Evolutionary conservation across 2,797 vertebrate genomes (phyloP).

Genomic region (Mormyrops boulengeri): DNA sequence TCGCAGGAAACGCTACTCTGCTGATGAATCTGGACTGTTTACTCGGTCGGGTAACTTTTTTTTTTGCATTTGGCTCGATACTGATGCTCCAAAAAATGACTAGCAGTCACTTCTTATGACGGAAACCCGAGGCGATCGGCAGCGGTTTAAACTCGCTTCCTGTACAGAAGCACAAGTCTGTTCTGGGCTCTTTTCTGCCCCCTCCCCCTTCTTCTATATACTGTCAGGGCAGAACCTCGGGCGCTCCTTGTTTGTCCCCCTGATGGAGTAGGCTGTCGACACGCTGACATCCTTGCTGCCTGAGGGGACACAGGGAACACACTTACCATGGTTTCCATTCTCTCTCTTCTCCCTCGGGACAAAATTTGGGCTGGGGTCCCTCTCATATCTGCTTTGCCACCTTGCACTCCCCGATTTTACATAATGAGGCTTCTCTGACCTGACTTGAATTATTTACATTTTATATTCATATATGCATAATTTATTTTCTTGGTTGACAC

Average conservation of each 20-base stretch:
- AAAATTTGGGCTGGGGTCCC: not conserved
- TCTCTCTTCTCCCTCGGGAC: not conserved
- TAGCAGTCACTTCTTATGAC: not conserved
- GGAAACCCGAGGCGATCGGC: not conserved
- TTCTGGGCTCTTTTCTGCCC: not conserved
- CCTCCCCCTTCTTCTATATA: not conserved
- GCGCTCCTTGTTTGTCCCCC: not conserved
- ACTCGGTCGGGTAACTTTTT: not conserved
- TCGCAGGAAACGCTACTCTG: not conserved
- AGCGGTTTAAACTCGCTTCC: constrained; percentile 1
- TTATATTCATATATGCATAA: not conserved
- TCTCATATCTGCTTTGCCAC: not conserved
- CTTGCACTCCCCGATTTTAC: not conserved
- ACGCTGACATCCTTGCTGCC: not conserved
- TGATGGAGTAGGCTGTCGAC: not conserved
- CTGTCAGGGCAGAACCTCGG: not conserved
- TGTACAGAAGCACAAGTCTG: not conserved
- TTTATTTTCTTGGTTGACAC: constrained; percentile 3
- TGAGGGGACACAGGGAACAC: not conserved
- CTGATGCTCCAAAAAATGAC: not conserved
- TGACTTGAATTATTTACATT: not conserved
- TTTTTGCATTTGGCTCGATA: not conserved
- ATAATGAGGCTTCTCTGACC: not conserved
- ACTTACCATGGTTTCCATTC: not conserved
- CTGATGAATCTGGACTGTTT: not conserved